Evolutionary conservation across 2,797 vertebrate genomes (phyloP).

Genomic region (Danio jaintianensis): DNA sequence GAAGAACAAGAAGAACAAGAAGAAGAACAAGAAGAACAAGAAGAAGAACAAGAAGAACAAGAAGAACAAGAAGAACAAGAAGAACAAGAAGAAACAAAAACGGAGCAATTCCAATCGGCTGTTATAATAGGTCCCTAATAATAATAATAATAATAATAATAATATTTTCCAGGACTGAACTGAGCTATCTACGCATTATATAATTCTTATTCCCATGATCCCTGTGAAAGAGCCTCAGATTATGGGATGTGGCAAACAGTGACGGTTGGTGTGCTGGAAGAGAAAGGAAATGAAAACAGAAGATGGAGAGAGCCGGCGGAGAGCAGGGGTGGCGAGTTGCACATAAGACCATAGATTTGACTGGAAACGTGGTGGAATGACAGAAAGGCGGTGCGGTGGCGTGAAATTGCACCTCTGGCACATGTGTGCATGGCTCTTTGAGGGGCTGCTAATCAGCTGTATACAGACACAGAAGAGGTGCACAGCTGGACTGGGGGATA

Average conservation of each 20-base stretch:
- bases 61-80: too few species aligned
- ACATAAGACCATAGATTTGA: conserved; percentile 46
- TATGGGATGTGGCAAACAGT: conserved; percentile 60
- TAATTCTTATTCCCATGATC: conserved; percentile 61
- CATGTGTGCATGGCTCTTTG: conserved; percentile 72
- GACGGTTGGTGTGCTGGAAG: conserved; percentile 26
- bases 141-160: background rate
- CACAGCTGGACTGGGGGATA: conserved; percentile 75
- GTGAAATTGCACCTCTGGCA: conserved; percentile 78
- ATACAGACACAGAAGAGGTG: conserved; percentile 72
- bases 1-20: too few species aligned
- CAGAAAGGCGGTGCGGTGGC: conserved; percentile 65
- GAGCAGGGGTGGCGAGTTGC: background rate
- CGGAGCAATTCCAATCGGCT: too few species aligned
- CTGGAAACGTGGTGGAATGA: conserved; percentile 52
- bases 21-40: too few species aligned
- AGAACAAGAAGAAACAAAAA: too few species aligned
- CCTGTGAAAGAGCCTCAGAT: conserved; percentile 56
- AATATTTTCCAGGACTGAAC: conserved; percentile 32
- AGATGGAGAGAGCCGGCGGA: conserved; percentile 9
- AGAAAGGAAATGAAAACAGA: background rate
- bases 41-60: too few species aligned
- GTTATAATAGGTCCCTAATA: too few species aligned
- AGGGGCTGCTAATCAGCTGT: conserved; percentile 79
- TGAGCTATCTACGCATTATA: conserved; percentile 49